These are phyloP conservation scores for Nudaria mundana DNA, from an alignment of 2,888 invertebrate species.

Conservation along the genomic window DNA sequence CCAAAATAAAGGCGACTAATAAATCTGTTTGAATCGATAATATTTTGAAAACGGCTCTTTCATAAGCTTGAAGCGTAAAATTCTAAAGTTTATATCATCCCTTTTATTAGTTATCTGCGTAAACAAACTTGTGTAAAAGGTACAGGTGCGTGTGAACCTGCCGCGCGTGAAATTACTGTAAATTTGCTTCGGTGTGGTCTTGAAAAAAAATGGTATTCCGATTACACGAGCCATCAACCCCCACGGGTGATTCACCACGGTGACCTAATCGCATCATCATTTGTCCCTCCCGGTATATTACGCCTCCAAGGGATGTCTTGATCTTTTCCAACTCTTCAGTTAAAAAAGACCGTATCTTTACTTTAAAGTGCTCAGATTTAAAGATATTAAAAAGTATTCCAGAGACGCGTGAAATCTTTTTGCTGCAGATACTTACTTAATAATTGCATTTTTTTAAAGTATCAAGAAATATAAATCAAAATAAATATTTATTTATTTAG, in stretches of 20 bases:
- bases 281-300: constrained; percentile 50
- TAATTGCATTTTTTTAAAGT: too few species aligned
- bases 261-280: constrained; percentile 62
- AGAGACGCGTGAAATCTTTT: too few species aligned
- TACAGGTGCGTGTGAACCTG: constrained; percentile 72
- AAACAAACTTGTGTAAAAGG: constrained; percentile 52
- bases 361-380: too few species aligned
- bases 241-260: constrained; percentile 66
- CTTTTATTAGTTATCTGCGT: constrained; percentile 45
- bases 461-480: too few species aligned
- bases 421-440: too few species aligned
- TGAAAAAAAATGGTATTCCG: constrained; percentile 59
- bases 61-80: constrained; percentile 31
- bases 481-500: too few species aligned
- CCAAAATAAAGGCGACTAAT: constrained; percentile 14
- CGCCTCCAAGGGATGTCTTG: constrained; percentile 38
- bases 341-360: background rate
- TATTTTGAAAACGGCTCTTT: constrained; percentile 26
- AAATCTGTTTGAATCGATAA: constrained; percentile 28
- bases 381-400: too few species aligned
- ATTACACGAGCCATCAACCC: constrained; percentile 76
- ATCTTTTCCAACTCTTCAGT: background rate
- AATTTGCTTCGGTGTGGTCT: constrained; percentile 78
- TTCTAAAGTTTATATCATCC: constrained; percentile 40
- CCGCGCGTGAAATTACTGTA: constrained; percentile 76